These are phyloP conservation scores for Hemicrepidius hirtus DNA, from an alignment of 2,888 invertebrate genomes.

Conservation along the genomic window DNA sequence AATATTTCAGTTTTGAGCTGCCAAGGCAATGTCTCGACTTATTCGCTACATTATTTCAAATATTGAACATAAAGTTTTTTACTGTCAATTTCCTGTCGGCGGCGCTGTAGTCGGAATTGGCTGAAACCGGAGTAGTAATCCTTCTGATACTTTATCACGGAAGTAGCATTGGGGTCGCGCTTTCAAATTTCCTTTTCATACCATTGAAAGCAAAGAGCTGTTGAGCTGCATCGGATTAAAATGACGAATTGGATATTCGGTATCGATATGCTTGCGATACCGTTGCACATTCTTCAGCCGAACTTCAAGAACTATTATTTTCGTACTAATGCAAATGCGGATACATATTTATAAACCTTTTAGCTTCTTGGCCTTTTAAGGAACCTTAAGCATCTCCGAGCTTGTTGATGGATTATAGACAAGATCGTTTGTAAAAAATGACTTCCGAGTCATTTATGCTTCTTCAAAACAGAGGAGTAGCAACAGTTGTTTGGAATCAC, in stretches of 20 bases:
- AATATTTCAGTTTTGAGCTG: constrained; percentile 38
- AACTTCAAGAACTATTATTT: constrained; percentile 7
- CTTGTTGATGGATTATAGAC: constrained; percentile 15
- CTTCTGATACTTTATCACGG: constrained; percentile 58
- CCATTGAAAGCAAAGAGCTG: constrained; percentile 49
- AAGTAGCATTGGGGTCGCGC: constrained; percentile 55
- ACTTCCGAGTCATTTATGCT: neutral
- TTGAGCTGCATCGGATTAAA: constrained; percentile 55
- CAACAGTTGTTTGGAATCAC: too few relatives aligned
- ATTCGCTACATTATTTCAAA: constrained; percentile 46
- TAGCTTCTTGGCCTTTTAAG: constrained; percentile 19
- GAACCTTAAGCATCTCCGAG: neutral
- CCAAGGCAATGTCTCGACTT: constrained; percentile 38
- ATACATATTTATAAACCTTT: constrained; percentile 31
- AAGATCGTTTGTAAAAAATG: neutral
- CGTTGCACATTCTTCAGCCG: constrained; percentile 30
- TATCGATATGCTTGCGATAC: constrained; percentile 50
- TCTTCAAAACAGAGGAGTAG: neutral
- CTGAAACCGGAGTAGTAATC: constrained; percentile 55
- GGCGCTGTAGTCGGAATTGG: constrained; percentile 50
- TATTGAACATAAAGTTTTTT: constrained; percentile 50
- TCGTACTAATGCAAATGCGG: constrained; percentile 6
- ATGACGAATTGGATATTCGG: constrained; percentile 57
- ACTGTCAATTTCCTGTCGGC: constrained; percentile 56
- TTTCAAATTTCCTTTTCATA: constrained; percentile 59